Conservation (phyloP, 1,140 invertebrate species). For the Diorhabda elongata region DNA sequence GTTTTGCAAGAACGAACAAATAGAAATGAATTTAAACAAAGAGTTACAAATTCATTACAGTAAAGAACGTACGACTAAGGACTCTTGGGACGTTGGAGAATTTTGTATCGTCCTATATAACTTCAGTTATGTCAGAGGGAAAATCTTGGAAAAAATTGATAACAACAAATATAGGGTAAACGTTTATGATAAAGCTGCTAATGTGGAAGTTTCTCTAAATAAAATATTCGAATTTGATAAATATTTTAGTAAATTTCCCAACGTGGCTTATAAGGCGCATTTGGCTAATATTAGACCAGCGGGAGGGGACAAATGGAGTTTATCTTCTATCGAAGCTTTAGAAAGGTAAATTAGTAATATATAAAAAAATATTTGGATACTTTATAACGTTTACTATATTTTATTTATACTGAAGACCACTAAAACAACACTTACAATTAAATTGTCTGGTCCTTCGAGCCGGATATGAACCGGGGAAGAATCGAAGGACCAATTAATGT, state of each 20-base stretch:
- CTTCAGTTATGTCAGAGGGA: slow-evolving; percentile 18
- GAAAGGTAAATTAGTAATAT: slow-evolving; percentile 10
- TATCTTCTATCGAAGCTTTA: slow-evolving; percentile 29
- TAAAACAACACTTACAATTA: too few relatives aligned
- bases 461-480: too few relatives aligned
- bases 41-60: slow-evolving; percentile 32
- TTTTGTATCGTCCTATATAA: slow-evolving; percentile 23
- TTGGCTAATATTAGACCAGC: slow-evolving; percentile 30
- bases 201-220: slow-evolving; percentile 16
- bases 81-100: slow-evolving; percentile 24
- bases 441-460: too few relatives aligned
- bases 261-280: slow-evolving; percentile 24
- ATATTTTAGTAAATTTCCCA: slow-evolving; percentile 24
- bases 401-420: too few relatives aligned
- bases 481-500: too few relatives aligned
- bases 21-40: slow-evolving; percentile 25
- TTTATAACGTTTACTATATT: too few relatives aligned
- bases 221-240: slow-evolving; percentile 24
- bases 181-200: slow-evolving; percentile 24
- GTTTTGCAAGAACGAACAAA: slow-evolving; percentile 21
- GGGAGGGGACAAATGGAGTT: slow-evolving; percentile 31
- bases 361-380: too few relatives aligned
- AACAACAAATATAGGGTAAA: slow-evolving; percentile 21
- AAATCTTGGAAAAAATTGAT: slow-evolving; percentile 14
- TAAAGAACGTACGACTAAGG: slow-evolving; percentile 18